Evolutionary conservation across 2,797 vertebrate genomes (phyloP).

Genomic region (Poeciliopsis gracilis): DNA sequence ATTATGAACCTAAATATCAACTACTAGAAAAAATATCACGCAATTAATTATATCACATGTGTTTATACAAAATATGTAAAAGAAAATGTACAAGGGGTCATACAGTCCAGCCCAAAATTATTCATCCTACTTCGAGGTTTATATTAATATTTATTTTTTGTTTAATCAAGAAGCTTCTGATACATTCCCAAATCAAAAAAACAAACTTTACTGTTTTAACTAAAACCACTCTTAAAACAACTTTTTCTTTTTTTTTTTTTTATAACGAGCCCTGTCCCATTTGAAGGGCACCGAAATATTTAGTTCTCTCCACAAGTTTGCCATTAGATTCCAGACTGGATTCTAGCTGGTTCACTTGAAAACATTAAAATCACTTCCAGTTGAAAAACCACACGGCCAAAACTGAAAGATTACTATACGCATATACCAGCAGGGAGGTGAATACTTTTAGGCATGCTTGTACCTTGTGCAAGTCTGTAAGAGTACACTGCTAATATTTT

Average conservation of each 20-base stretch:
- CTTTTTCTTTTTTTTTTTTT: not conserved
- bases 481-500: not conserved
- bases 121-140: not conserved
- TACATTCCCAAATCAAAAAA: not conserved
- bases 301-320: not conserved
- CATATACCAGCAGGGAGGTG: not conserved
- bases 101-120: not conserved
- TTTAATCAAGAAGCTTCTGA: not conserved
- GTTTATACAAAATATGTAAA: not conserved
- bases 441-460: not conserved
- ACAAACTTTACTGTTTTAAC: not conserved
- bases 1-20: conserved; percentile 2
- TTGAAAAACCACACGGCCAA: not conserved
- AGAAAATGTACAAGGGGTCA: not conserved
- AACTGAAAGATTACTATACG: not conserved
- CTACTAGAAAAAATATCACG: conserved; percentile 3
- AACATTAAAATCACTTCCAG: not conserved
- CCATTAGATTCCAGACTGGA: not conserved
- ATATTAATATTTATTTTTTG: not conserved
- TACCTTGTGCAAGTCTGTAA: not conserved
- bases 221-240: not conserved
- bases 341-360: not conserved
- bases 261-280: not conserved
- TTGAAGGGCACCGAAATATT: not conserved
- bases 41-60: not conserved